phyloP scores from a whole-genome alignment of 2,888 invertebrate genomes.

The Augochlorella aurata region DNA sequence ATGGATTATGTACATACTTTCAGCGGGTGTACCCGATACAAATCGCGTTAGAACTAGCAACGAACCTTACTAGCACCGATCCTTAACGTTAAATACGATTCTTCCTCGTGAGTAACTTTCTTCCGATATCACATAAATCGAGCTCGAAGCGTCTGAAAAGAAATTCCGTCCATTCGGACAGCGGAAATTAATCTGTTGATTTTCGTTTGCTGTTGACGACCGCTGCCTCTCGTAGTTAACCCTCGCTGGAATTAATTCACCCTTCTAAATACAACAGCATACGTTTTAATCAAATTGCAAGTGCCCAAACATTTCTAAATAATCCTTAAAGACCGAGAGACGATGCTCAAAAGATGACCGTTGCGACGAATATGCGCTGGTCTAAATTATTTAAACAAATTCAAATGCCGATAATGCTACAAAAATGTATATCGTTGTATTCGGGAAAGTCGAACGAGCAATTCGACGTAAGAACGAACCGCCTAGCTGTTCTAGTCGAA shows the following conservation, averaged over 20 bases:
- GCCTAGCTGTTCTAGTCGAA: neutral
- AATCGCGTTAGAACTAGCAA: slow-evolving; percentile 59
- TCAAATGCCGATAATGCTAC: neutral
- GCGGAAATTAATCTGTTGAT: slow-evolving; percentile 1
- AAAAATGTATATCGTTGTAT: neutral
- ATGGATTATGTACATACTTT: slow-evolving; percentile 40
- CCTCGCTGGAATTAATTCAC: neutral
- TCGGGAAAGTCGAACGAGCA: neutral
- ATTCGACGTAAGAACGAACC: neutral
- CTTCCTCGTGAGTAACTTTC: slow-evolving; percentile 53
- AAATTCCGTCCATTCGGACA: slow-evolving; percentile 5
- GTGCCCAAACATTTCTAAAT: neutral
- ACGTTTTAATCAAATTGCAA: neutral
- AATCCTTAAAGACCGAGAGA: neutral
- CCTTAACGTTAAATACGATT: slow-evolving; percentile 41
- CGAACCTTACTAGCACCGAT: slow-evolving; percentile 57
- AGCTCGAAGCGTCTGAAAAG: slow-evolving; percentile 36
- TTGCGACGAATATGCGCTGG: neutral
- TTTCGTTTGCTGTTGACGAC: neutral
- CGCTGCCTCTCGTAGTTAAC: neutral
- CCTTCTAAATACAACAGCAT: neutral
- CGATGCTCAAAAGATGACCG: neutral
- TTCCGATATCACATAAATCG: slow-evolving; percentile 52
- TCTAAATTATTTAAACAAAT: neutral
- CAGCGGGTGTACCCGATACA: slow-evolving; percentile 26